Base-by-base conservation (phyloP, 2,113 vertebrate species). In the Archocentrus centrarchus region DNA sequence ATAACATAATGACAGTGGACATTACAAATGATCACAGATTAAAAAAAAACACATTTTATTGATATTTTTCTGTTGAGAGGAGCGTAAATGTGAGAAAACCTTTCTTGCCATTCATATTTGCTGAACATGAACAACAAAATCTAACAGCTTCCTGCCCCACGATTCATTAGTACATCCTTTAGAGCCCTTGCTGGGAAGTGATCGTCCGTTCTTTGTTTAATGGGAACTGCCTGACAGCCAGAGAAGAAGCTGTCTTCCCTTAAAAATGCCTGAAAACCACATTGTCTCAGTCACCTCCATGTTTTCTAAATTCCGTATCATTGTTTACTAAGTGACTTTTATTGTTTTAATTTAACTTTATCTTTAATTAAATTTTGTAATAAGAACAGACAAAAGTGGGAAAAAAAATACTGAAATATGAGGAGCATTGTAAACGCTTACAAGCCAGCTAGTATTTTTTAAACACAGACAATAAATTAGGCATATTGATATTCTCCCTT, bases 401-500 rank as follows among this genome's bases (percentile, higher is more conserved):
- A 47, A 47, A 18, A 11, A 53, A 32, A 53, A 32, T 18, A 6
- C 20, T 32, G 66, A 70, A 70, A 75, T n/a, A 1, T 39, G 4
- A 3, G 5, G 41, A 22, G 35, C 5, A 57, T 11, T 6, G 1
- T 27, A 70, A 66, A 66, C 11, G 7, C 60, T 41, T 32, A n/a
- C 4, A 53, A 79, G 57, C 30, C 50, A 75, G 20, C 22, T 2
- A 22, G 22, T 41, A 17, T 55, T 50, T 61, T 82, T 22, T 57
- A 27, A 27, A 39, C 64, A 70, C 3, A 24, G 1, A 2, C 2
- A 73, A 13, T 75, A 59, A 73, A 89, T 77, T 76, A 3, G 30
- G 1, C 24, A 11, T 35, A 66, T 55, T 55, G 58, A 55, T 76
- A 66, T 66, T 83, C 62, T 86, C 53, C 68, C 62, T 61, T 39